These are phyloP conservation scores for Crenichthys baileyi DNA, from an alignment of 2,797 vertebrate species.

Conservation along the genomic window DNA sequence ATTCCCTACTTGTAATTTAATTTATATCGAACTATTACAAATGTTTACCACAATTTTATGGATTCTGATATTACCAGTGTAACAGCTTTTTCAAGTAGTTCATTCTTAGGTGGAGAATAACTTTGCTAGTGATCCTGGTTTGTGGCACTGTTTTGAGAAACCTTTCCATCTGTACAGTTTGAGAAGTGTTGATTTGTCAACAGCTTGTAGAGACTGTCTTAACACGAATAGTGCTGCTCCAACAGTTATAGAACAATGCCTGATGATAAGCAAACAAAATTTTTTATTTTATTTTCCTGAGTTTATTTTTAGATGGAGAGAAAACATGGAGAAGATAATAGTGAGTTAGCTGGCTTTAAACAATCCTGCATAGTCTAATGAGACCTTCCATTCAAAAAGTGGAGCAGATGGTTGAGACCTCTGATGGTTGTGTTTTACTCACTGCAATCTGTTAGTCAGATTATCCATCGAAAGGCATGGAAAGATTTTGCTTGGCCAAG, in stretches of 20 bases:
- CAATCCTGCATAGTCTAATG: conserved; percentile 11
- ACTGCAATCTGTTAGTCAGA: conserved; percentile 39
- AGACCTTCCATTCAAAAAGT: conserved; percentile 11
- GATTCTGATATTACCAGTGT: background rate
- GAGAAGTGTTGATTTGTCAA: conserved; percentile 44
- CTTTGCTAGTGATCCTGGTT: conserved; percentile 15
- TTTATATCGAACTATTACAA: background rate
- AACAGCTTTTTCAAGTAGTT: too few relatives aligned
- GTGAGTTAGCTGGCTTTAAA: conserved; percentile 15
- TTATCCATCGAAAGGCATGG: conserved; percentile 21
- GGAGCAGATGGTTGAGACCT: conserved; percentile 42
- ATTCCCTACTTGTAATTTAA: background rate
- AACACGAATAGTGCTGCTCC: conserved; percentile 26
- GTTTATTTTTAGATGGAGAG: background rate
- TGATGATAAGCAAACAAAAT: conserved; percentile 19
- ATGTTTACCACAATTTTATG: background rate
- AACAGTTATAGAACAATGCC: conserved; percentile 9
- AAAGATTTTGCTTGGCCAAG: conserved; percentile 21
- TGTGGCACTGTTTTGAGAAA: conserved; percentile 34
- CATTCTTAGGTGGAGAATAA: background rate
- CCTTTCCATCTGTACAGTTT: conserved; percentile 31
- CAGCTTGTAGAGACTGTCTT: conserved; percentile 38
- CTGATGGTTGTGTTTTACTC: conserved; percentile 14
- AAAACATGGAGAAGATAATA: background rate
- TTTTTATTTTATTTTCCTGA: conserved; percentile 15